phyloP scores from a whole-genome alignment of 2,888 invertebrate species.

The Poecilobothrus nobilitatus region DNA sequence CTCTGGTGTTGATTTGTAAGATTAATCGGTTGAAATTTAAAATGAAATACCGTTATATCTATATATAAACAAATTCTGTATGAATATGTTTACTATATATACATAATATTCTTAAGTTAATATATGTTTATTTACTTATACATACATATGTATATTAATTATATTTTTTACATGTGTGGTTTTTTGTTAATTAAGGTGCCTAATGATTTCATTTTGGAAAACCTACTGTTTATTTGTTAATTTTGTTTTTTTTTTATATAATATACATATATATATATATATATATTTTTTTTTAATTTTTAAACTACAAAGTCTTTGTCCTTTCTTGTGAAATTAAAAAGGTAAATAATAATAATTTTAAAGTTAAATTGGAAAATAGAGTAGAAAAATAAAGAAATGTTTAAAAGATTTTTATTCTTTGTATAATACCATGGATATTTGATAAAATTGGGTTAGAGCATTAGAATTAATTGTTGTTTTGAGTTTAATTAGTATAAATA shows the following conservation, averaged over 20 bases:
- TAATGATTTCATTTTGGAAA: not conserved
- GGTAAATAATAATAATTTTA: not conserved
- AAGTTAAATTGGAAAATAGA: not conserved
- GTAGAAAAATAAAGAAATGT: not conserved
- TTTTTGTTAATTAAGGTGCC: slow-evolving; percentile 1
- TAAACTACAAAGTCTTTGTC: not conserved
- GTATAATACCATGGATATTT: too few relatives aligned
- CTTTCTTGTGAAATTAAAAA: not conserved
- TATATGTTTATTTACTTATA: not conserved
- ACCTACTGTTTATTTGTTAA: not conserved
- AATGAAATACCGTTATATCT: not conserved
- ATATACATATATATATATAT: too few relatives aligned
- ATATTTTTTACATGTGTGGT: not conserved
- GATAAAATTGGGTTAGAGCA: not conserved
- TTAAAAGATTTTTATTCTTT: too few relatives aligned
- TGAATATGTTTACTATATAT: too few relatives aligned
- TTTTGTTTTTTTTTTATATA: not conserved
- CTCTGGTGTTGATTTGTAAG: not conserved
- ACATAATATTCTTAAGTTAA: too few relatives aligned
- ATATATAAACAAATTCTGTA: too few relatives aligned
- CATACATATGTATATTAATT: not conserved
- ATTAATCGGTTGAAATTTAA: not conserved
- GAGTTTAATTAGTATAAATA: not conserved
- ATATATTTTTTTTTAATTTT: not conserved
- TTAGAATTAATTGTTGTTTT: not conserved